These are phyloP conservation scores for Perizoma affinitatum DNA, from an alignment of 2,888 invertebrate species.

Conservation along the genomic window DNA sequence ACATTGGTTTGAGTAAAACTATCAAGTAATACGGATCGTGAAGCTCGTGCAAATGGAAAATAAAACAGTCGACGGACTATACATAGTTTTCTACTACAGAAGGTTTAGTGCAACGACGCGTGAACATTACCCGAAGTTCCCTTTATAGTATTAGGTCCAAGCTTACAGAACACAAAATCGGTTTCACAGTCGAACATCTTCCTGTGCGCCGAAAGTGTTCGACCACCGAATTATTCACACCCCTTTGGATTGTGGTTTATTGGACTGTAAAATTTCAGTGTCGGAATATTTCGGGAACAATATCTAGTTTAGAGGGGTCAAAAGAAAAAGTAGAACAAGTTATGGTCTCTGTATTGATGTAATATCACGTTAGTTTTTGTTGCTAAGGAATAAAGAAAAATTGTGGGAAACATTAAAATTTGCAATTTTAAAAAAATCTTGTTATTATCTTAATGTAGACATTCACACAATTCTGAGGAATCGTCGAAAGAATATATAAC, in stretches of 20 bases:
- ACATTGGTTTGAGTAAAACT: no score
- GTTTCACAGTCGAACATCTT: slow-evolving; percentile 22
- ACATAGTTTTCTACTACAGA: slow-evolving; percentile 2
- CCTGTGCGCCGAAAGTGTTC: slow-evolving; percentile 29
- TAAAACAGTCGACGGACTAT: no score
- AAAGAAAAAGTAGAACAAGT: slow-evolving; percentile 17
- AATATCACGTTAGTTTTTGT: background rate
- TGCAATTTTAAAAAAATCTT: no score
- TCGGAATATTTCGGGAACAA: slow-evolving; percentile 29
- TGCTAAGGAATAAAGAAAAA: background rate
- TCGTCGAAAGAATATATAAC: no score
- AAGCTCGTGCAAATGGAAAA: no score
- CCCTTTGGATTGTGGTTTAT: slow-evolving; percentile 36
- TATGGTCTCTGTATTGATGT: slow-evolving; percentile 3
- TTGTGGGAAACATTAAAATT: no score
- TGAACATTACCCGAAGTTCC: slow-evolving; percentile 19
- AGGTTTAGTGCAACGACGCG: slow-evolving; percentile 13
- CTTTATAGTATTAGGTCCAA: slow-evolving; percentile 22
- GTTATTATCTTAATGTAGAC: no score
- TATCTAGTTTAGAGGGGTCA: slow-evolving; percentile 13
- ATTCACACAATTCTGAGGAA: no score
- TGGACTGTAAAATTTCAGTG: slow-evolving; percentile 39
- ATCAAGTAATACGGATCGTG: no score
- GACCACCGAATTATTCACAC: slow-evolving; percentile 37
- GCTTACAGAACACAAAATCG: slow-evolving; percentile 16